Percentiles rank a stretch among this genome's conserved stretches.
Conservation (phyloP, 1,140 invertebrate genomes). For the Brachionus asplanchnoidis region DNA sequence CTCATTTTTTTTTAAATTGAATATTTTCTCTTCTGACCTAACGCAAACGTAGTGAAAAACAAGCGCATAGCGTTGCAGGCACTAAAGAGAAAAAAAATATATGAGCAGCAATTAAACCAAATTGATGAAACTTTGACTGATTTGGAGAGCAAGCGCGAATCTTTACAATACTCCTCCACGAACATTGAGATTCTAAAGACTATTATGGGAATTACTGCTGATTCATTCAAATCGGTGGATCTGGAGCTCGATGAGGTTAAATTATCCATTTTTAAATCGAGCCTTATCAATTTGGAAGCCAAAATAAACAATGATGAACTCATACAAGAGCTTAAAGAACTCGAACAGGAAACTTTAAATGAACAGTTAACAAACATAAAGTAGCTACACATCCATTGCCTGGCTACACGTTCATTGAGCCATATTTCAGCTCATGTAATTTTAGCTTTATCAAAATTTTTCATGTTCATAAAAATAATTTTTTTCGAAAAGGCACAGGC, state of each 20-base stretch:
- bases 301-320: constrained; percentile 77
- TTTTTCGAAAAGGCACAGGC: neutral
- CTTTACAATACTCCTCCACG: constrained; percentile 95
- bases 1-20: too few relatives aligned
- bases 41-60: constrained; percentile 90
- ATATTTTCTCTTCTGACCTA: too few relatives aligned
- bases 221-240: constrained; percentile 90
- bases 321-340: constrained; percentile 61
- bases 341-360: constrained; percentile 66
- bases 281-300: constrained; percentile 81
- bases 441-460: neutral
- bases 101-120: constrained; percentile 92
- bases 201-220: constrained; percentile 90
- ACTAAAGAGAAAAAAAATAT: constrained; percentile 92
- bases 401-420: neutral
- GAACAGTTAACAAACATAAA: constrained; percentile 55
- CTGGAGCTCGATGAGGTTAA: constrained; percentile 79
- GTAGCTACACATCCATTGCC: constrained; percentile 8
- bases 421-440: neutral
- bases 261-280: constrained; percentile 96
- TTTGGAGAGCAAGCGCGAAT: constrained; percentile 94
- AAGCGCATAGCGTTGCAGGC: constrained; percentile 95
- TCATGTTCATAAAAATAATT: neutral
- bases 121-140: constrained; percentile 97
- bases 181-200: constrained; percentile 94